Conservation (phyloP, 2,888 invertebrate species). For the Agonopterix heracliana region DNA sequence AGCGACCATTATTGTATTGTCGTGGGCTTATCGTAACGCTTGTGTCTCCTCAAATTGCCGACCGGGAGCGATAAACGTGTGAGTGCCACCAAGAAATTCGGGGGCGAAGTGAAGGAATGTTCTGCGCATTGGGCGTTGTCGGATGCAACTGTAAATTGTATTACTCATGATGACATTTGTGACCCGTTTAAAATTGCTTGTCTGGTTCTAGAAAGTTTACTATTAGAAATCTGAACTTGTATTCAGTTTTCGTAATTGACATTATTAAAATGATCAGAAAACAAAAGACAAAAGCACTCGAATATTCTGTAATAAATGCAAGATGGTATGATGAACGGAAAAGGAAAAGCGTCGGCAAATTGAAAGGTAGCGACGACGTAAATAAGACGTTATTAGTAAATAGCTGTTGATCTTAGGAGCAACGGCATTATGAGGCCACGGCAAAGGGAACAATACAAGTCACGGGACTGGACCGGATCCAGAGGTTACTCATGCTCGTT, state of each 20-base stretch:
- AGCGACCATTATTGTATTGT: conserved; percentile 73
- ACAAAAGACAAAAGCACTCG: too few species aligned
- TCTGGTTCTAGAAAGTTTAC: too few species aligned
- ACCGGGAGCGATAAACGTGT: conserved; percentile 43
- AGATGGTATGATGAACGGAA: too few species aligned
- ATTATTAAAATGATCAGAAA: too few species aligned
- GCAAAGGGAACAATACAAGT: conserved; percentile 5
- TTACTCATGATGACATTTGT: too few species aligned
- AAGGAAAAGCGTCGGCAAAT: too few species aligned
- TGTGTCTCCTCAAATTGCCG: conserved; percentile 56
- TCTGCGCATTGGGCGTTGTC: conserved; percentile 2
- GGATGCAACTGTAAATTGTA: background rate
- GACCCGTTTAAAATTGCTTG: too few species aligned
- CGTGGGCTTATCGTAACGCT: conserved; percentile 66
- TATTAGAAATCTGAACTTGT: too few species aligned
- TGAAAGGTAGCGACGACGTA: too few species aligned
- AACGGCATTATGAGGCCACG: conserved; percentile 28
- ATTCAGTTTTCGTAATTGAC: too few species aligned
- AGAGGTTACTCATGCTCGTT: conserved; percentile 61
- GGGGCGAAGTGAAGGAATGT: conserved; percentile 13
- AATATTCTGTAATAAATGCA: too few species aligned
- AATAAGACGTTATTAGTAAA: conserved; percentile 5
- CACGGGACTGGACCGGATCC: conserved; percentile 66
- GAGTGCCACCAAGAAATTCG: conserved; percentile 30
- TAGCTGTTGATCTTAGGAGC: conserved; percentile 9